Percentiles rank a stretch among this genome's conserved stretches.
phyloP scores from a whole-genome alignment of 35 echinoderm and acorn worm genomes.

The Lytechinus variegatus region DNA sequence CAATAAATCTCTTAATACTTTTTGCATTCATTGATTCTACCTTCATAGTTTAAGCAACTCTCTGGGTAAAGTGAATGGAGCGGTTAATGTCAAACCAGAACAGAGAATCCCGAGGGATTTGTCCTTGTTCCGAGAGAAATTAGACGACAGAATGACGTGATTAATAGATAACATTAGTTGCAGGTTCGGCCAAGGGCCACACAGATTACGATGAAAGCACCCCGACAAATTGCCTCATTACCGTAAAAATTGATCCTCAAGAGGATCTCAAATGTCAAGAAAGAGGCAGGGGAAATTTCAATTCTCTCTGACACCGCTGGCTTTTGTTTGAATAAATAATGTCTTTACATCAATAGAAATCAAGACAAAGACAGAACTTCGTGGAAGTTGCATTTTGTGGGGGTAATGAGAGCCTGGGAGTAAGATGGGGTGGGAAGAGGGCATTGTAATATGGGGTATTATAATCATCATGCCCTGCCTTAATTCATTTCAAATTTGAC shows the following conservation, averaged over 20 bases:
- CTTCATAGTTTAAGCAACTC: not conserved
- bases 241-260: not conserved
- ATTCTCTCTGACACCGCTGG: not conserved
- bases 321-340: not conserved
- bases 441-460: too few relatives aligned
- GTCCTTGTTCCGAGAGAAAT: not conserved
- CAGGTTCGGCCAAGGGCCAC: not conserved
- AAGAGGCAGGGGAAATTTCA: not conserved
- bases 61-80: not conserved
- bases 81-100: not conserved
- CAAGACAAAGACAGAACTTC: not conserved
- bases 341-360: not conserved
- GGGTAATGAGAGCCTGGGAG: too few relatives aligned
- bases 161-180: not conserved
- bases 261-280: not conserved
- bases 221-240: slow-evolving; percentile 17
- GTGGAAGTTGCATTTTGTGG: not conserved
- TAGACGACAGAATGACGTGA: not conserved
- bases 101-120: not conserved
- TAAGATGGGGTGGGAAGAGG: not conserved
- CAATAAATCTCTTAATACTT: not conserved
- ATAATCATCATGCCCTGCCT: too few relatives aligned
- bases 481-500: too few relatives aligned
- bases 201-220: not conserved
- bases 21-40: not conserved